These are phyloP conservation scores for Macropus fuliginosus DNA, from an alignment of 2,797 vertebrate species.

Conservation along the genomic window DNA sequence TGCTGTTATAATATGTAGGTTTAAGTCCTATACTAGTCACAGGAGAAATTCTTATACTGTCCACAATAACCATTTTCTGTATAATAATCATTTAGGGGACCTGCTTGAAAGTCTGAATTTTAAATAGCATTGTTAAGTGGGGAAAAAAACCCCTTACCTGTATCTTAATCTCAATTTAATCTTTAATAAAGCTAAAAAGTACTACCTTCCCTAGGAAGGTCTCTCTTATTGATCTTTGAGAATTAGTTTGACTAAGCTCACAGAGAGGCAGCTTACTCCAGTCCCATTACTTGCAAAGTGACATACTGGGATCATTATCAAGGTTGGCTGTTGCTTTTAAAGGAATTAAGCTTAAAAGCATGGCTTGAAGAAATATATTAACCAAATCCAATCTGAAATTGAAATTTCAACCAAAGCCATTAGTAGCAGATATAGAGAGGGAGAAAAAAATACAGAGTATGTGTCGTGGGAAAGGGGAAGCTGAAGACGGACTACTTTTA, in stretches of 20 bases:
- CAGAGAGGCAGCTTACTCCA: conserved; percentile 7
- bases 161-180: conserved; percentile 55
- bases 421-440: conserved; percentile 19
- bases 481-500: conserved; percentile 10
- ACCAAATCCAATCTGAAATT: conserved; percentile 4
- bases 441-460: conserved; percentile 6
- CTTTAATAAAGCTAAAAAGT: conserved; percentile 39
- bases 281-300: conserved; percentile 48
- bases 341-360: conserved; percentile 48
- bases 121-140: conserved; percentile 47
- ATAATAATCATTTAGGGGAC: conserved; percentile 18
- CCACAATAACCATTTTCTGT: conserved; percentile 48
- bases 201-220: conserved; percentile 16
- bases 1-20: conserved; percentile 23
- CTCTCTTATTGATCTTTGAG: conserved; percentile 40
- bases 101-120: conserved; percentile 42
- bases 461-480: not conserved
- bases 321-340: conserved; percentile 50
- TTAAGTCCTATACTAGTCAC: conserved; percentile 47
- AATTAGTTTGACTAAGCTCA: conserved; percentile 15
- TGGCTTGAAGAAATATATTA: conserved; percentile 42
- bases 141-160: conserved; percentile 51
- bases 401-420: not conserved
- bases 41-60: conserved; percentile 28
- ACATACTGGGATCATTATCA: conserved; percentile 9